Base-by-base conservation (phyloP, 2,797 vertebrate species). In the Scolopax rusticola region DNA sequence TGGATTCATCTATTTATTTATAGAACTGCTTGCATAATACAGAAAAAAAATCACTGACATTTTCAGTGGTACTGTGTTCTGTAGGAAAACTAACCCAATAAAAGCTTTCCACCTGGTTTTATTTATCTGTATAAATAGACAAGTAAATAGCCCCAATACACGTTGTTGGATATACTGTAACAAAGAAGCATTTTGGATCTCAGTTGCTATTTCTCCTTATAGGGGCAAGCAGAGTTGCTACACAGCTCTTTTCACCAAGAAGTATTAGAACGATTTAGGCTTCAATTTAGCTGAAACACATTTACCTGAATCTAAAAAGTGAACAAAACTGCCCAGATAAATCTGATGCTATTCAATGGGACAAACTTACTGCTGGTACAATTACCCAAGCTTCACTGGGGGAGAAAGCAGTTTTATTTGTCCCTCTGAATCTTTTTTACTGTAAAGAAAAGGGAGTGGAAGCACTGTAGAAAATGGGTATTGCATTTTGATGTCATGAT, bases 11-110 rank as follows among this genome's bases (percentile, higher is more conserved):
- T 85, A 20, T 82, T 90, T 93, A 87, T 93, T 93, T 95, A 80
- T 75, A 96, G 47, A 89, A 6, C 32, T 63, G 41, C 48, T 92
- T 96, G 64, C 53, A 81, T 96, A 87, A 96, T 25, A 21, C 27
- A 65, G 84, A 90, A 57, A 45, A 63, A 67, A 91, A 65, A 63
- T 9, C 30, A 32, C 54, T 77, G 56, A 70, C 30, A 30, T 93
- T 94, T 94, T 94, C 78, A 89, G 40, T 75, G 25, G 27, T 85
- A 77, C 70, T 89, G 45, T 21, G 24, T 85, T 93, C 61, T 92
- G n/a, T 87, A 73, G 61, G 73, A 94, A 95, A 93, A 90, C 36
- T 36, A 93, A 90, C 60, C 61, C 45, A 74, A 28, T 65, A 93
- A 61, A 90, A 85, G 27, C 87, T 93, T 94, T 89, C 68, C 80